A percentile compares a stretch with the other conserved stretches of the same genome.
Conservation (phyloP, 2,797 vertebrate species). For the Eospalax fontanierii region DNA sequence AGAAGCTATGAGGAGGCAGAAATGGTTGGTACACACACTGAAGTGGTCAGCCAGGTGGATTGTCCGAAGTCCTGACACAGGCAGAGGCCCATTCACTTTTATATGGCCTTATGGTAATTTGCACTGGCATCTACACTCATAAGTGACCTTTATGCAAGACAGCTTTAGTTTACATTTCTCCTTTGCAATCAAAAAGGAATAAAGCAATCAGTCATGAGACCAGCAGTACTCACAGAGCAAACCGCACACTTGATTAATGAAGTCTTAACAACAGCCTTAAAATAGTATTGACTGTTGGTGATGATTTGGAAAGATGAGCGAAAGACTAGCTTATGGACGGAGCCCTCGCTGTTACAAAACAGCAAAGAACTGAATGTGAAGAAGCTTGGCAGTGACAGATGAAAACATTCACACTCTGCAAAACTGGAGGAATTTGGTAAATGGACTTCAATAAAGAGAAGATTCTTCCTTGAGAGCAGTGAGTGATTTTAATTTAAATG, state of each 20-base stretch:
- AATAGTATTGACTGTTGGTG: background rate
- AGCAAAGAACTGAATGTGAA: background rate
- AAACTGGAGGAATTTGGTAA: background rate
- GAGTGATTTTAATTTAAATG: background rate
- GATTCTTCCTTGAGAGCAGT: background rate
- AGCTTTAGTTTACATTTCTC: background rate
- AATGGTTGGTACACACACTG: background rate
- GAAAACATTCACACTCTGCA: too few species aligned
- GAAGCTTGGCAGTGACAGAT: background rate
- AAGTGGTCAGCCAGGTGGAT: background rate
- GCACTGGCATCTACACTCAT: background rate
- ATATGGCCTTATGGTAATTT: background rate
- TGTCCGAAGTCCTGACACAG: background rate
- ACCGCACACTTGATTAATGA: background rate
- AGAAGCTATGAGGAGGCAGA: background rate
- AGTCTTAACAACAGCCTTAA: constrained; percentile 15
- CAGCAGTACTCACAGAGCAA: constrained; percentile 2
- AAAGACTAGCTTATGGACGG: background rate
- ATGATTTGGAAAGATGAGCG: constrained; percentile 1
- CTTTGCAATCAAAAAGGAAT: background rate
- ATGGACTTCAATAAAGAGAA: background rate
- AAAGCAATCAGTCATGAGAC: background rate
- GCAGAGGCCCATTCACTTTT: background rate
- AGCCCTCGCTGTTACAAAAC: background rate
- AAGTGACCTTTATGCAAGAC: background rate